phyloP scores from a whole-genome alignment of 2,113 vertebrate genomes.

The Monopterus albus region DNA sequence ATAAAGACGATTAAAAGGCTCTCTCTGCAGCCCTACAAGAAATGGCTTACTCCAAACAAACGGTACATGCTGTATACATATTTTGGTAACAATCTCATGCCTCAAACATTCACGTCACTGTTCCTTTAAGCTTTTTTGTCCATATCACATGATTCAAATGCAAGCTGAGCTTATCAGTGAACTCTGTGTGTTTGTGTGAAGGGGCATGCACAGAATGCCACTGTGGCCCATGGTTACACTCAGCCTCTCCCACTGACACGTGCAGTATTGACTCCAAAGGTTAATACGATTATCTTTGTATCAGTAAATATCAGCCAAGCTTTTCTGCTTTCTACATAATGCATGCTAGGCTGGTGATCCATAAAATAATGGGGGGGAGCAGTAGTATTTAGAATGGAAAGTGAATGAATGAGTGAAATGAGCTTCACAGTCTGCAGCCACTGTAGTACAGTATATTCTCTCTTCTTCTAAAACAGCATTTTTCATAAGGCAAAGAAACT shows the following conservation, averaged over 20 bases:
- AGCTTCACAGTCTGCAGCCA: no score
- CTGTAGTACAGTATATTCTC: no score
- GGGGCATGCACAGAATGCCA: background rate
- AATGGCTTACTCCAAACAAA: background rate
- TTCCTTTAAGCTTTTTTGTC: background rate
- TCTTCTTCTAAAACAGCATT: no score
- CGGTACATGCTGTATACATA: background rate
- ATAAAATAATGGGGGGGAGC: no score
- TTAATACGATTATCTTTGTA: constrained; percentile 26
- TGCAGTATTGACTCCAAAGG: background rate
- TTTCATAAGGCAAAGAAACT: no score
- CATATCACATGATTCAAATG: background rate
- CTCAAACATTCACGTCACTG: background rate
- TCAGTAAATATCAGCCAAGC: background rate
- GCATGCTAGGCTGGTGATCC: no score
- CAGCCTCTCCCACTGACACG: constrained; percentile 14
- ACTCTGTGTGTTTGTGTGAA: background rate
- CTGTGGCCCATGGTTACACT: constrained; percentile 14
- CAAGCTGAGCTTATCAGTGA: background rate
- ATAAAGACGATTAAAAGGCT: constrained; percentile 29
- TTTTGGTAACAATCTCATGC: background rate
- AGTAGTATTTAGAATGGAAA: no score
- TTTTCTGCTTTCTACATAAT: no score
- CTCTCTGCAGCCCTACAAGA: background rate
- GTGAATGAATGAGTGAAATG: no score